Evolutionary conservation across 1,140 invertebrate species (phyloP), one percentile per base, ranked within the genome.

Genomic region (Cataglyphis hispanica): DNA sequence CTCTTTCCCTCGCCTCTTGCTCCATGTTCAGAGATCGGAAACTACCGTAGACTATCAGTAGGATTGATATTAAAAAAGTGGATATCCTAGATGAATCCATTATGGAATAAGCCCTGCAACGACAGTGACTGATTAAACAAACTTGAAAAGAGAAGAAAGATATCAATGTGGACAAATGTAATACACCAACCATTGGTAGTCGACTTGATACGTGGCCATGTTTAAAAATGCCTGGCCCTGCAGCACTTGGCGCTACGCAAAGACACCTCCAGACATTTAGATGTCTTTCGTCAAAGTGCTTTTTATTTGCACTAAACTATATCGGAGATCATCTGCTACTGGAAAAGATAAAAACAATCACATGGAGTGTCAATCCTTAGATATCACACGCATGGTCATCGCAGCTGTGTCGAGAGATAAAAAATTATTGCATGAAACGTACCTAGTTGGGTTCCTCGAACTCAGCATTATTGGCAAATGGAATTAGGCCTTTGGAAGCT

Each of bases 41-140:
- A 95, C 98, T 99, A 91, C 99, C 99, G 95, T 99, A 99, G 11
- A 99, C 98, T 91, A 99, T 99, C 61, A 99, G 96, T 89, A 99
- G 96, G 96, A 99, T 99, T 80, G 98, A 99, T 95, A 99, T 99
- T 87, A 99, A 96, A 95, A 99, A 99, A 88, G 99, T 99, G 64
- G 98, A 99, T 64, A 99, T 98, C 91, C 98, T 96, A 81, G 98
- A 99, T 60, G 98, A 99, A 96, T 99, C 99, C 97, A 99, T 98
- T 93, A 99, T 98, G 92, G 98, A 98, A 94, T 99, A 98, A 67
- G 98, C 98, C 98, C 98, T 97, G 91, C 37, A 95, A 93, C 67
- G 31, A 75, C 43, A 67, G 1, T 31, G 10, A 40, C 8, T 13
- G 40, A 31, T 19, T 31, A 11, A 37, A 43, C 11, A 8, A 40